phyloP scores from a whole-genome alignment of 2,797 vertebrate genomes.

The Eupleurogrammus muticus region DNA sequence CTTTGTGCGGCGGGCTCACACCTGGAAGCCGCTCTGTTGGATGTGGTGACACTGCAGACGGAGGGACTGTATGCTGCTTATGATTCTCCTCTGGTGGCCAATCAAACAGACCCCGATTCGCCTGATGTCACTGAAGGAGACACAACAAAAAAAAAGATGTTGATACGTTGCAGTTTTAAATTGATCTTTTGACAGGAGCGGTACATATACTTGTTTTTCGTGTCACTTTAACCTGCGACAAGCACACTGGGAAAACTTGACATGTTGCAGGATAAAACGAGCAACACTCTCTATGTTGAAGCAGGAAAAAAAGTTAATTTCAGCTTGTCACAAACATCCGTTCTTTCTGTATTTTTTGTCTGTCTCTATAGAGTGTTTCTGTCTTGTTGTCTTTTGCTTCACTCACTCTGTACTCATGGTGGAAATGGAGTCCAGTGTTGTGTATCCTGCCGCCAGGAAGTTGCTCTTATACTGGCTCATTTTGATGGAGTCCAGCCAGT shows the following conservation, averaged over 20 bases:
- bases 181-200: slow-evolving; percentile 3
- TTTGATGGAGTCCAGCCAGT: slow-evolving; percentile 99
- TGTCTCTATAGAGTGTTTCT: slow-evolving; percentile 23
- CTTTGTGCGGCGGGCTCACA: slow-evolving; percentile 81
- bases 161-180: slow-evolving; percentile 20
- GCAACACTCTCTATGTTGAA: no score
- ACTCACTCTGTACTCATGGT: slow-evolving; percentile 87
- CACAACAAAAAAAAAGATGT: slow-evolving; percentile 39
- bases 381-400: slow-evolving; percentile 1
- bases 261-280: neutral
- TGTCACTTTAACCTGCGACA: neutral
- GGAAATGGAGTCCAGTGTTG: slow-evolving; percentile 93
- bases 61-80: slow-evolving; percentile 99
- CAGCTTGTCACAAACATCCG: neutral
- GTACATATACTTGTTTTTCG: neutral
- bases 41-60: slow-evolving; percentile 96
- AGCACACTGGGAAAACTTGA: neutral
- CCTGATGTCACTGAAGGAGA: slow-evolving; percentile 81
- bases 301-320: neutral
- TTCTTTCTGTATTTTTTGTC: slow-evolving; percentile 5
- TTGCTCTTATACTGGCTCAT: slow-evolving; percentile 99
- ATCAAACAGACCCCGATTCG: slow-evolving; percentile 86
- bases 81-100: slow-evolving; percentile 96
- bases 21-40: slow-evolving; percentile 90
- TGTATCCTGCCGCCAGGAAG: slow-evolving; percentile 97